Percentiles rank a stretch among this genome's conserved stretches.
Conservation (phyloP, 2,113 vertebrate genomes). For the Raja brachyura region DNA sequence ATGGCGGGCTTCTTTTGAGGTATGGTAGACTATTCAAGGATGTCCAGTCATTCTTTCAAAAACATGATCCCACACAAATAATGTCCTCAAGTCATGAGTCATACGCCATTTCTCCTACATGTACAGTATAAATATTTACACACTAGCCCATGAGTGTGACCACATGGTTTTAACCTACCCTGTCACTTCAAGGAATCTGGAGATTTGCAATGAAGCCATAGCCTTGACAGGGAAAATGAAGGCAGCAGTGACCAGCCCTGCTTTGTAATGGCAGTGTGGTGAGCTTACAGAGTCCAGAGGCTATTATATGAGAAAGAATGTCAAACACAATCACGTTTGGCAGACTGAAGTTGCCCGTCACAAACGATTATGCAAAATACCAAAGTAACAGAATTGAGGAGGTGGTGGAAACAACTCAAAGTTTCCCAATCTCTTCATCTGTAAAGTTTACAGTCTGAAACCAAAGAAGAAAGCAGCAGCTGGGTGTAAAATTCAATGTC, state of each 20-base stretch:
- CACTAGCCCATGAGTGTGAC: background rate
- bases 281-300: slow-evolving; percentile 1
- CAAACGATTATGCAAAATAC: background rate
- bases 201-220: background rate
- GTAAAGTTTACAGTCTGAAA: background rate
- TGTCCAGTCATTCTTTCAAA: background rate
- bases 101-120: background rate
- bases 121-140: slow-evolving; percentile 26
- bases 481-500: background rate
- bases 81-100: background rate
- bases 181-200: background rate
- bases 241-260: background rate
- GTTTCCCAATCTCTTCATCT: background rate
- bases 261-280: background rate
- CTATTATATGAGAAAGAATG: background rate
- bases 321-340: slow-evolving; percentile 33
- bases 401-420: background rate
- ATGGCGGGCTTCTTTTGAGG: background rate
- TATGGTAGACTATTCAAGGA: background rate
- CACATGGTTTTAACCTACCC: background rate
- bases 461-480: background rate
- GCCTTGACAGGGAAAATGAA: background rate
- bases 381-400: background rate
- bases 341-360: slow-evolving; percentile 27
- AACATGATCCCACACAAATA: background rate